A percentile compares a stretch with the other conserved stretches of the same genome.
phyloP scores from a whole-genome alignment of 2,888 invertebrate species.

The Gymnosoma rotundatum region DNA sequence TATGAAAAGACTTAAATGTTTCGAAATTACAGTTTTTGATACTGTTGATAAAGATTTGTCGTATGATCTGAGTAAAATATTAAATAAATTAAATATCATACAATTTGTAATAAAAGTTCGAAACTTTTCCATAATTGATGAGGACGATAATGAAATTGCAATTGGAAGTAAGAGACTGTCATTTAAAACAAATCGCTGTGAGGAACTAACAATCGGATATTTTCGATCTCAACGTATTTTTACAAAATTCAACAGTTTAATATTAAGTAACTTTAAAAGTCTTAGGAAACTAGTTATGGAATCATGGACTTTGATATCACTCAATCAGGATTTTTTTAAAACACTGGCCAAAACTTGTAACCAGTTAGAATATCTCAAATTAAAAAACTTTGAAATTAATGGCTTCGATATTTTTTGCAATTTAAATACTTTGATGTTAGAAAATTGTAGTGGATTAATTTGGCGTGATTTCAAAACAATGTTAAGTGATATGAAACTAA shows the following conservation, averaged over 20 bases:
- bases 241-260: conserved; percentile 47
- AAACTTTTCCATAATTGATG: conserved; percentile 49
- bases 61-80: conserved; percentile 47
- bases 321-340: conserved; percentile 55
- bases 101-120: conserved; percentile 42
- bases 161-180: background rate
- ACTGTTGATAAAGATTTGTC: conserved; percentile 47
- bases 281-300: conserved; percentile 42
- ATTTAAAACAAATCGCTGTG: conserved; percentile 18
- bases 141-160: conserved; percentile 18
- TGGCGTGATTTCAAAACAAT: conserved; percentile 53
- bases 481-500: conserved; percentile 47
- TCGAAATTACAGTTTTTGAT: conserved; percentile 37
- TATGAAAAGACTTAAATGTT: conserved; percentile 35
- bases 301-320: conserved; percentile 49
- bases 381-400: conserved; percentile 54
- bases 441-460: conserved; percentile 42
- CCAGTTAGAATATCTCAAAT: conserved; percentile 38
- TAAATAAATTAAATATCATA: conserved; percentile 25
- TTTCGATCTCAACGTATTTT: conserved; percentile 62
- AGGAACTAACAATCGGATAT: conserved; percentile 49
- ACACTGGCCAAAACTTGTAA: conserved; percentile 28
- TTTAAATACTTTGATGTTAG: conserved; percentile 20
- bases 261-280: conserved; percentile 43
- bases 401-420: conserved; percentile 4